phyloP scores from a whole-genome alignment of 1,140 invertebrate species.

The Panagrolaimus sp. region DNA sequence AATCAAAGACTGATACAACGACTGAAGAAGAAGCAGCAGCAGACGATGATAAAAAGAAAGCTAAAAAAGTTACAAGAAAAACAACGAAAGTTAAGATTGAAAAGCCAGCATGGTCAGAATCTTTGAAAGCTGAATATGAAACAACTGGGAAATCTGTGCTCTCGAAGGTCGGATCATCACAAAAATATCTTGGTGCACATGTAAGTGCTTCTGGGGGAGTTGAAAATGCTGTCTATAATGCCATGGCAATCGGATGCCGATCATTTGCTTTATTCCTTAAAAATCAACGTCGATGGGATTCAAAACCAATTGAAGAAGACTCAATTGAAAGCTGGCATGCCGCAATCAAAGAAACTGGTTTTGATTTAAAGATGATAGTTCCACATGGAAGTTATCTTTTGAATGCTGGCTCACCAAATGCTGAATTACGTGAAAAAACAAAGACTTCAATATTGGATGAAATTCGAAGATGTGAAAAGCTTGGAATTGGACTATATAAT shows the following conservation, averaged over 20 bases:
- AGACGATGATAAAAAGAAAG: no score
- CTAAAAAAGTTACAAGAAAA: no score
- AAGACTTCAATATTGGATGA: constrained; percentile 63
- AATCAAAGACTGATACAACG: no score
- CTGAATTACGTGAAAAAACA: constrained; percentile 62
- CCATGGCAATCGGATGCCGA: constrained; percentile 57
- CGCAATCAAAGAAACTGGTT: constrained; percentile 54
- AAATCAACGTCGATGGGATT: constrained; percentile 62
- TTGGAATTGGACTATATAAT: constrained; percentile 64
- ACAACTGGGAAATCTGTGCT: no score
- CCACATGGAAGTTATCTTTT: constrained; percentile 65
- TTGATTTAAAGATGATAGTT: constrained; percentile 54
- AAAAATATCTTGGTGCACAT: constrained; percentile 62
- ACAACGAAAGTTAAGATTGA: no score
- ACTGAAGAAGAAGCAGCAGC: no score
- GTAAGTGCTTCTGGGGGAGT: constrained; percentile 60
- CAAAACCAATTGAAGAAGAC: constrained; percentile 61
- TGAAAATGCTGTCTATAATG: constrained; percentile 48
- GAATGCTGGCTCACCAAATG: constrained; percentile 63
- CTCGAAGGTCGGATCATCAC: constrained; percentile 60
- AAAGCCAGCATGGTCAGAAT: no score
- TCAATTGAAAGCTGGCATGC: constrained; percentile 60
- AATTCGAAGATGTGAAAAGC: constrained; percentile 62
- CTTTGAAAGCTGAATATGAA: no score
- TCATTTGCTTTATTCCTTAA: constrained; percentile 63